Evolutionary conservation across 2,113 vertebrate genomes (phyloP), one percentile per base, ranked within the genome.

Genomic region (Sinocyclocheilus rhinocerous): DNA sequence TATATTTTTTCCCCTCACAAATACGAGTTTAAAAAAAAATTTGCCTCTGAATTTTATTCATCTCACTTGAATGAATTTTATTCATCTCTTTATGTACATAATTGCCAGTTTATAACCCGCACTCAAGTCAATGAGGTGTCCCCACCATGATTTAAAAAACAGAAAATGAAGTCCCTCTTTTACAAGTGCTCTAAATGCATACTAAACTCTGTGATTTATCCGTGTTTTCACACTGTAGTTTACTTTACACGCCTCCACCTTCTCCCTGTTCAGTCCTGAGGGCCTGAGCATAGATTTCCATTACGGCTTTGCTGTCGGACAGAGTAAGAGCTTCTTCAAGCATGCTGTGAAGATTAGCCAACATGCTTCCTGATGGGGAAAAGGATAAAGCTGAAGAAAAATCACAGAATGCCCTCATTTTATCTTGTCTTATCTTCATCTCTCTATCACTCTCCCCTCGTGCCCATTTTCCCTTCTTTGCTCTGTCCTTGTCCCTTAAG

Each of bases 321-420:
- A 83, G 67, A 24, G 81, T 72, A 50, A 69, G 61, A 26, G 39
- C 80, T 70, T 82, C 69, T 24, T 73, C 65, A 36, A 73, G 50
- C 69, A 69, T 82, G 45, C 67, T 59, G 82, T 55, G 69, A 84
- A 72, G 82, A 84, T 84, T 84, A 84, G 50, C 69, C 29, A 26
- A 73, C 29, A 59, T 24, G 22, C 69, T 59, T 57, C 50, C 69
- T 84, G 67, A 42, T 83, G 20, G 42, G 26, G 24, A 72, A 55
- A 83, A 69, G 65, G 63, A 83, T 69, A 48, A 83, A 18, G 29
- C 45, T 72, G 4, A 55, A 20, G 81, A 72, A 73, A 57, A 22
- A 84, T 84, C 69, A 73, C 69, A 73, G 67, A 73, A 72, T 59
- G 33, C 22, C 65, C 20, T 73, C 81, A 55, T 81, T 65, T 59